Conservation (phyloP, 2,888 invertebrate genomes). For the Meiosimyza platycephala region DNA sequence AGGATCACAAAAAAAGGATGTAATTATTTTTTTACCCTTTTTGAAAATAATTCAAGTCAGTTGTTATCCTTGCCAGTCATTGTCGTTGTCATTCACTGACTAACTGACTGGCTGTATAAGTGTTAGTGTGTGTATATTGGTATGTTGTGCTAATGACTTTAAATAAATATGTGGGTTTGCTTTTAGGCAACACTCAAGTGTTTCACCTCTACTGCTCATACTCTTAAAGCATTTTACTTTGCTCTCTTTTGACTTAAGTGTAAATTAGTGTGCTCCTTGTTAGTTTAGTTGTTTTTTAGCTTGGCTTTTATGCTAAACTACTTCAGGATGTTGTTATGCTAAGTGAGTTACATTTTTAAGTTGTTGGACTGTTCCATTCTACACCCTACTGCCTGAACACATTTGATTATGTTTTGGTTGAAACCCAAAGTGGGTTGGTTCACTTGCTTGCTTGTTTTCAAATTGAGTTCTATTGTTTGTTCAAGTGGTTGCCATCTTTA, state of each 20-base stretch:
- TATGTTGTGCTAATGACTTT: slow-evolving; percentile 18
- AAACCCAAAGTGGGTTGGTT: background rate
- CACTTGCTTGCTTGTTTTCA: background rate
- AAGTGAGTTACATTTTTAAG: slow-evolving; percentile 9
- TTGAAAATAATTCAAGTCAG: background rate
- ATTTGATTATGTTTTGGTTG: too few relatives aligned
- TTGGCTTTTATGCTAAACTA: background rate
- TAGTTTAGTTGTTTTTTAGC: background rate
- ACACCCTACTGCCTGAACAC: background rate
- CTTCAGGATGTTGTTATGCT: slow-evolving; percentile 28
- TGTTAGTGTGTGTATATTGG: background rate
- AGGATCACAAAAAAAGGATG: slow-evolving; percentile 18
- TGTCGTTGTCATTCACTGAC: background rate
- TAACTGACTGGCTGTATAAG: too few relatives aligned
- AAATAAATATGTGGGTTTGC: slow-evolving; percentile 14
- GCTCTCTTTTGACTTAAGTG: slow-evolving; percentile 18
- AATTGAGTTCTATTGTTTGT: slow-evolving; percentile 21
- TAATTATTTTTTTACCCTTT: slow-evolving; percentile 11
- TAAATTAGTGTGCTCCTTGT: slow-evolving; percentile 23
- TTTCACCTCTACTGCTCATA: background rate
- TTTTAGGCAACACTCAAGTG: slow-evolving; percentile 14
- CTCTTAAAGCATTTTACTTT: background rate
- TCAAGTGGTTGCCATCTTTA: slow-evolving; percentile 17
- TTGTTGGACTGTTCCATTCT: slow-evolving; percentile 6
- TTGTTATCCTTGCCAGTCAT: background rate